phyloP scores from a whole-genome alignment of 2,113 vertebrate species.

The Merops nubicus region DNA sequence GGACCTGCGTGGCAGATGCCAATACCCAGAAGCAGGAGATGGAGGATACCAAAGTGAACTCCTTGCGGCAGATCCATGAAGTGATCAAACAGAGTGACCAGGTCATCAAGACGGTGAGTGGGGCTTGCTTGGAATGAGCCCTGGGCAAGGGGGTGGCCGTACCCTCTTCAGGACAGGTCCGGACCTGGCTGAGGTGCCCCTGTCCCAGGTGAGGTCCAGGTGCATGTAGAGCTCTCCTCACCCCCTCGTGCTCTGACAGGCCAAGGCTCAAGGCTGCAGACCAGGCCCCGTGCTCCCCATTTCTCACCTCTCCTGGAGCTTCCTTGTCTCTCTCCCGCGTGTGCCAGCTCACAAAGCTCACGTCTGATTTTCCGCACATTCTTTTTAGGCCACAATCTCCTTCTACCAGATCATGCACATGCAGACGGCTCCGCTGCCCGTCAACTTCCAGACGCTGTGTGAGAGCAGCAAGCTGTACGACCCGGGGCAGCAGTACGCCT shows the following conservation, averaged over 20 bases:
- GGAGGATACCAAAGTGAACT: constrained; percentile 93
- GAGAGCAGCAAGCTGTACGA: constrained; percentile 98
- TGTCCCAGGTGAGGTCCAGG: fast-evolving
- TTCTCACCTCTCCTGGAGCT: neutral
- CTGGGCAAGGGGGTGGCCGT: neutral
- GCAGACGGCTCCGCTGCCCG: constrained; percentile 90
- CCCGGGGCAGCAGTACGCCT: constrained; percentile 91
- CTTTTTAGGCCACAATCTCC: constrained; percentile 89
- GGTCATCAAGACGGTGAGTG: constrained; percentile 87
- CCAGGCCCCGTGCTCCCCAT: fast-evolving
- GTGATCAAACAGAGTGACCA: constrained; percentile 94
- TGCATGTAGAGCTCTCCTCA: neutral
- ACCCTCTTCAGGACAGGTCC: neutral
- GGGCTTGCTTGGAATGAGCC: neutral
- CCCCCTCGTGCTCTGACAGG: neutral
- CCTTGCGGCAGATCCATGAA: constrained; percentile 92
- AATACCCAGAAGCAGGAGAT: constrained; percentile 92
- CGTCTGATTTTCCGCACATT: fast-evolving
- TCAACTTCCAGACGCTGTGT: constrained; percentile 93
- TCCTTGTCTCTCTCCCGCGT: fast-evolving
- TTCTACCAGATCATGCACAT: constrained; percentile 97
- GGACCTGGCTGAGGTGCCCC: neutral
- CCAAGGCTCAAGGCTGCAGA: neutral
- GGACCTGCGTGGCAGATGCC: constrained; percentile 90
- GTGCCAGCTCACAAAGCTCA: fast-evolving